phyloP scores from a whole-genome alignment of 1,140 invertebrate genomes.

The Bradynema listronoti region DNA sequence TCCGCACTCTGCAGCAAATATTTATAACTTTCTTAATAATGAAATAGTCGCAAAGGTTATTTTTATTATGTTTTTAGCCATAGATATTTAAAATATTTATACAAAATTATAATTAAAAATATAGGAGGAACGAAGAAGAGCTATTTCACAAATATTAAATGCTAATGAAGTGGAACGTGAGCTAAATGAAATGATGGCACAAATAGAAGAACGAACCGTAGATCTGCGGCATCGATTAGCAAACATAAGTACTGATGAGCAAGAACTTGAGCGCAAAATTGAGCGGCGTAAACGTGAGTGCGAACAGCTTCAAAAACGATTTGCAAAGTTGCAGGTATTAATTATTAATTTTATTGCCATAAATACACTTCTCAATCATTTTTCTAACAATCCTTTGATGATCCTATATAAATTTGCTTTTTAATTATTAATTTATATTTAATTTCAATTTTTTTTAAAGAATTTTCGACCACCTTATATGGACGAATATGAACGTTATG shows the following conservation, averaged over 20 bases:
- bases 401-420: no score
- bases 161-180: slow-evolving; percentile 35
- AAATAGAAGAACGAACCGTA: slow-evolving; percentile 12
- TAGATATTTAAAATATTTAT: no score
- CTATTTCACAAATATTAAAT: slow-evolving; percentile 42
- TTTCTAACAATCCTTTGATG: not conserved
- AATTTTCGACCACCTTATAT: slow-evolving; percentile 84
- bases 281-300: slow-evolving; percentile 80
- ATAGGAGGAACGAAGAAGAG: slow-evolving; percentile 39
- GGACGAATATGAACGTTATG: slow-evolving; percentile 86
- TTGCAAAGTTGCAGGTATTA: slow-evolving; percentile 79
- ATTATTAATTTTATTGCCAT: no score
- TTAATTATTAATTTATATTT: no score
- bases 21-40: slow-evolving; percentile 82
- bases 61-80: slow-evolving; percentile 13
- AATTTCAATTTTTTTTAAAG: no score
- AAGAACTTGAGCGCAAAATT: slow-evolving; percentile 79
- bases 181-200: slow-evolving; percentile 26
- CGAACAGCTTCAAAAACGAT: slow-evolving; percentile 81
- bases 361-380: slow-evolving; percentile 9
- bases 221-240: slow-evolving; percentile 66
- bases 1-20: slow-evolving; percentile 75
- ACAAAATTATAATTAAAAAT: slow-evolving; percentile 44
- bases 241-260: slow-evolving; percentile 75
- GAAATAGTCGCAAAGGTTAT: slow-evolving; percentile 75